Evolutionary conservation across 2,888 invertebrate genomes (phyloP), one percentile per base, ranked within the genome.

Genomic region (Trachelus stipa): DNA sequence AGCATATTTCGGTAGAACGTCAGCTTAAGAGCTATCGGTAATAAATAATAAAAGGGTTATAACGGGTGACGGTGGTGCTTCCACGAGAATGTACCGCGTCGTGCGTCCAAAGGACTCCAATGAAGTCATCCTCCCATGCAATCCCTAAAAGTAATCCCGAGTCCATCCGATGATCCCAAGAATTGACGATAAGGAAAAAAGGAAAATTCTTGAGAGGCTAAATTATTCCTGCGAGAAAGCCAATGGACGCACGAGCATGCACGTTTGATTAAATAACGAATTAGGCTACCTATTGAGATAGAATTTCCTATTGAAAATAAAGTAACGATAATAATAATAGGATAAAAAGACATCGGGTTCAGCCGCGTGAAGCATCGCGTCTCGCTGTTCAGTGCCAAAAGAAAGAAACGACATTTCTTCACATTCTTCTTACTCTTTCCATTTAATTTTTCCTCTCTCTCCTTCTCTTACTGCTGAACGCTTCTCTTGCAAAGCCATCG

Each of bases 1-100:
- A 90, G 89, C 88, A 90, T 91, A 90, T 87, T 90, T 90, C 88
- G 87, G 89, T 91, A 90, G 88, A 91, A 91, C 90, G 88, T 91
- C 90, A 89, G 89, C 90, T 90, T 91, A 91, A 89, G 86, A 89
- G 87, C 90, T 90, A 91, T 87, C 88, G 87, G 88, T 87, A 89
- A 87, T 83, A 89, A 90, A 90, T 89, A 91, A 91, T 90, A 89
- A 90, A 89, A 88, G 85, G 82, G 81, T 83, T 80, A 56, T 56
- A 86, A 84, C 84, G 84, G 85, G 87, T 87, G 88, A 86, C 87
- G 87, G 56, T 56, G 56, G 56, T 56, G 23, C 56, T 56, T 56
- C 56, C 56, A 56, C 56, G 56, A 56, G 56, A 23, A 9, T 9
- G 23, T 56, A 9, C 23, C 23, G 56, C 56, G 9, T 56, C 56